Evolutionary conservation across 2,888 invertebrate genomes (phyloP).

Genomic region (Clanis bilineata): DNA sequence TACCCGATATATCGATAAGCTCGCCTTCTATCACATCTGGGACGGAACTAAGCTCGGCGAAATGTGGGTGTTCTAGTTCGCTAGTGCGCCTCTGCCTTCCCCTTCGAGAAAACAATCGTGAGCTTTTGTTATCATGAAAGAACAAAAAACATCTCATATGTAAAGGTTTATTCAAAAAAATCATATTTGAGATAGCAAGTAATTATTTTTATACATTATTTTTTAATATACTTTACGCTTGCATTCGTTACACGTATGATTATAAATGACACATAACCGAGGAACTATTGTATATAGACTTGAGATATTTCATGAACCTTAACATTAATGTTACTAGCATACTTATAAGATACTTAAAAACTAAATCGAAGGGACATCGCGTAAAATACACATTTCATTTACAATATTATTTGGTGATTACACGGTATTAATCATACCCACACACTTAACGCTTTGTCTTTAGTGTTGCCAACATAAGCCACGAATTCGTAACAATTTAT

Average conservation of each 20-base stretch:
- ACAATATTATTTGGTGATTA: constrained; percentile 12
- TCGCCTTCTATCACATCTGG: no score
- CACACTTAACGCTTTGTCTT: background rate
- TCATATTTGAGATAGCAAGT: constrained; percentile 80
- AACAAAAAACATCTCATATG: constrained; percentile 52
- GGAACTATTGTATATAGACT: constrained; percentile 80
- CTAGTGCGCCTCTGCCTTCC: no score
- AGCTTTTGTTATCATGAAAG: no score
- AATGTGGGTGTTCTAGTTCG: no score
- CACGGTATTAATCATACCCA: constrained; percentile 6
- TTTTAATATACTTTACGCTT: constrained; percentile 66
- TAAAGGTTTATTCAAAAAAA: constrained; percentile 79
- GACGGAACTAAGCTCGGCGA: no score
- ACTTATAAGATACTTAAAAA: constrained; percentile 58
- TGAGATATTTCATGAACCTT: constrained; percentile 67
- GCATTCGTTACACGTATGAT: constrained; percentile 68
- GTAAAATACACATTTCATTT: background rate
- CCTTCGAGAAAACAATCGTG: no score
- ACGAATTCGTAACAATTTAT: background rate
- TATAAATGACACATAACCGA: constrained; percentile 80
- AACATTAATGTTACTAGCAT: constrained; percentile 62
- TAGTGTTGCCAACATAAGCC: constrained; percentile 1
- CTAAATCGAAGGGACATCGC: constrained; percentile 35
- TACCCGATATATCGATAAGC: no score
- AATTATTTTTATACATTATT: constrained; percentile 74